Conservation (phyloP, 2,113 vertebrate species). For the Ammospiza nelsoni region DNA sequence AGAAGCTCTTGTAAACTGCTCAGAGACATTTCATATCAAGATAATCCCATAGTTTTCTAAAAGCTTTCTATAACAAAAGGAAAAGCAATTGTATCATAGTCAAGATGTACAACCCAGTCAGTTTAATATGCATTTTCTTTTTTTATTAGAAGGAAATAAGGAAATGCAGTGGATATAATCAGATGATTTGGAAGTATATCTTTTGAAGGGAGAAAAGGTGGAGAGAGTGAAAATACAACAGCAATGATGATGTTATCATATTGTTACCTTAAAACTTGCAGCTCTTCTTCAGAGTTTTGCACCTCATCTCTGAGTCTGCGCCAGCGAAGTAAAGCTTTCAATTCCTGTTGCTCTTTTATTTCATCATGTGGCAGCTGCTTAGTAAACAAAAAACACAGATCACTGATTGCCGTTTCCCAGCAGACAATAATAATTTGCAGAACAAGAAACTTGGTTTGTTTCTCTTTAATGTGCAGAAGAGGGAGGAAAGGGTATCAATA, state of each 20-base stretch:
- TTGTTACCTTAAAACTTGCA: constrained; percentile 91
- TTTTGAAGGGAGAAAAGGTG: not conserved
- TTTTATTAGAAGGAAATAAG: constrained; percentile 46
- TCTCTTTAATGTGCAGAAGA: not conserved
- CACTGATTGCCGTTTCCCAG: not conserved
- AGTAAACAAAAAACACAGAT: not conserved
- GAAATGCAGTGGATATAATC: constrained; percentile 7
- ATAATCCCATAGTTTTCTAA: not conserved
- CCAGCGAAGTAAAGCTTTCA: constrained; percentile 90
- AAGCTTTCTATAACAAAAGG: constrained; percentile 12
- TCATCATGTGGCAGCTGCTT: constrained; percentile 78
- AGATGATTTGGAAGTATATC: not conserved
- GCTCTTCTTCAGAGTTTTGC: constrained; percentile 86
- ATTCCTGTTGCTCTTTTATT: constrained; percentile 78
- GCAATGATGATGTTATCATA: not conserved
- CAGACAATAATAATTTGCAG: not conserved
- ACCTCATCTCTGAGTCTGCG: constrained; percentile 87
- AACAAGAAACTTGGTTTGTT: not conserved
- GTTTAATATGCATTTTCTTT: not conserved
- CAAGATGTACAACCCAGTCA: not conserved
- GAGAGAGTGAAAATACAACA: not conserved
- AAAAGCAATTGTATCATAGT: not conserved
- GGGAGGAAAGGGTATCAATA: not conserved
- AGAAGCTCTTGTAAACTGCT: constrained; percentile 33
- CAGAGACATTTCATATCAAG: constrained; percentile 30